A percentile compares a stretch with the other conserved stretches of the same genome.
Evolutionary conservation across 1,140 invertebrate species (phyloP).

Genomic region (Brachionus rotundiformis): DNA sequence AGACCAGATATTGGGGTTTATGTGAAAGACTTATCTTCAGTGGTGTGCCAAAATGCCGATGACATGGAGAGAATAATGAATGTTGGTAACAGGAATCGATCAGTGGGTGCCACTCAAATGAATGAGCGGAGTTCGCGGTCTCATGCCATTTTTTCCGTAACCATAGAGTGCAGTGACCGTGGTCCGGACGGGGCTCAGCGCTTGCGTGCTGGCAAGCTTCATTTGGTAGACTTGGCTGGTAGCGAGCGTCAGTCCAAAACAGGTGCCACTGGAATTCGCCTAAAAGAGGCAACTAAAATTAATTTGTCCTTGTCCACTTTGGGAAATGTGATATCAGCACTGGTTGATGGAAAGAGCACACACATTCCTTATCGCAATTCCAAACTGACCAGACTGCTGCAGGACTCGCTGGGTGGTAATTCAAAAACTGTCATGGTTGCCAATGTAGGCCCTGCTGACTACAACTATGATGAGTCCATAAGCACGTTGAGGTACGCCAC

Average conservation of each 20-base stretch:
- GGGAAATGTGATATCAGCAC: constrained; percentile 90
- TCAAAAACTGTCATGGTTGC: constrained; percentile 65
- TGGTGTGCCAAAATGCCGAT: constrained; percentile 74
- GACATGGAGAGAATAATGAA: constrained; percentile 76
- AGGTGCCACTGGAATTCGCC: constrained; percentile 72
- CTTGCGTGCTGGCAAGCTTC: constrained; percentile 78
- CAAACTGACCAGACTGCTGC: constrained; percentile 61
- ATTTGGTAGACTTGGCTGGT: constrained; percentile 80
- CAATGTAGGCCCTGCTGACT: constrained; percentile 64
- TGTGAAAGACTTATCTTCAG: constrained; percentile 69
- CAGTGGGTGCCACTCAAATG: constrained; percentile 94
- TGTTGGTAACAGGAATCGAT: constrained; percentile 74
- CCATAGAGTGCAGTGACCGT: constrained; percentile 73
- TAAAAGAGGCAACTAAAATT: constrained; percentile 92
- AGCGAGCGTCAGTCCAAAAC: constrained; percentile 81
- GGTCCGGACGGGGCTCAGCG: constrained; percentile 63
- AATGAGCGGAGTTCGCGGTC: constrained; percentile 97
- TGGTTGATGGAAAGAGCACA: constrained; percentile 69
- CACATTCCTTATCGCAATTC: constrained; percentile 62
- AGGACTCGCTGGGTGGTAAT: constrained; percentile 63
- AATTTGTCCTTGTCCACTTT: constrained; percentile 88
- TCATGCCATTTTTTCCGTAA: constrained; percentile 95
- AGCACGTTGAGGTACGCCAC: constrained; percentile 77
- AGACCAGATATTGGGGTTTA: constrained; percentile 48
- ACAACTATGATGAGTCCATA: constrained; percentile 65